Conservation (phyloP, 2,797 vertebrate genomes). For the Danio kyathit region DNA sequence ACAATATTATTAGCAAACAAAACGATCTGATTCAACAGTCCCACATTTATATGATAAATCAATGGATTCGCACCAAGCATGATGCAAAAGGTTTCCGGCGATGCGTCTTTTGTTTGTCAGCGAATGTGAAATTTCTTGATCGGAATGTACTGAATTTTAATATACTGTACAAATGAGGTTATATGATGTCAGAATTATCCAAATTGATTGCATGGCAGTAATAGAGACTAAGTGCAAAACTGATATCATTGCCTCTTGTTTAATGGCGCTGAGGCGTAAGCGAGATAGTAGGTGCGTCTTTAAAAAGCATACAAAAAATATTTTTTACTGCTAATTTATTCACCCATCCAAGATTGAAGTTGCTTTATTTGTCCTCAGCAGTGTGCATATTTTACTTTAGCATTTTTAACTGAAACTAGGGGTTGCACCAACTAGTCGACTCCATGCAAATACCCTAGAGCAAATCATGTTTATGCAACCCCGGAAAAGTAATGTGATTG, state of each 20-base stretch:
- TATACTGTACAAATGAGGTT: background rate
- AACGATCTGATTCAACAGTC: background rate
- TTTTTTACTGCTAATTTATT: background rate
- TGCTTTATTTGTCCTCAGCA: too few relatives aligned
- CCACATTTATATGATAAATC: background rate
- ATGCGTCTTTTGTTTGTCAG: background rate
- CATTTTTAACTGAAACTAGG: too few relatives aligned
- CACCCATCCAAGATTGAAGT: too few relatives aligned
- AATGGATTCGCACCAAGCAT: background rate
- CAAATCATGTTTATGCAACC: too few relatives aligned
- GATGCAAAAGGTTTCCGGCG: background rate
- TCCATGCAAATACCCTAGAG: too few relatives aligned
- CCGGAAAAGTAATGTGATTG: too few relatives aligned
- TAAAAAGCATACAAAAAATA: background rate
- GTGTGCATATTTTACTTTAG: too few relatives aligned
- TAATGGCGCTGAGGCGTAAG: background rate
- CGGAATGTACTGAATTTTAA: too few relatives aligned
- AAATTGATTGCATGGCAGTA: background rate
- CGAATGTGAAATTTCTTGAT: background rate
- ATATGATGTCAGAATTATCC: background rate
- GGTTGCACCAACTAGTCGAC: too few relatives aligned
- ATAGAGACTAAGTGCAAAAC: background rate
- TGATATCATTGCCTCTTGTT: background rate
- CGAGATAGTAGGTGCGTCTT: background rate
- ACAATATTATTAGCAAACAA: conserved; percentile 8